phyloP scores from a whole-genome alignment of 2,113 vertebrate genomes.

The Hippolais icterina region DNA sequence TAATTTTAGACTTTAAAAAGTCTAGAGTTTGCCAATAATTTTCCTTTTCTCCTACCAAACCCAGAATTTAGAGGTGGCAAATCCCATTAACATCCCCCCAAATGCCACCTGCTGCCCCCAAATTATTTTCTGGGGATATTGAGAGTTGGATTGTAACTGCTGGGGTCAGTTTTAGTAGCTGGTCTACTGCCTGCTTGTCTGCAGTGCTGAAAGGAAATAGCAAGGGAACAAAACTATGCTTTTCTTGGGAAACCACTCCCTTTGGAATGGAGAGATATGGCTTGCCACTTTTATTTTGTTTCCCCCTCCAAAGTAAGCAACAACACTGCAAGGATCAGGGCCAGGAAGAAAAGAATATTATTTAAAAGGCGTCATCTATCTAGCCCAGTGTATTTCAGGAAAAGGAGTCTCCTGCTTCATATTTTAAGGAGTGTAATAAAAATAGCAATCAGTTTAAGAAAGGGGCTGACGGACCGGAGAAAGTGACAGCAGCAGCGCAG shows the following conservation, averaged over 20 bases:
- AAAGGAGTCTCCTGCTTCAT: constrained; percentile 61
- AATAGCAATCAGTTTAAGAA: constrained; percentile 56
- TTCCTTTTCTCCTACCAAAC: not conserved
- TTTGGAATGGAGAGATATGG: constrained; percentile 74
- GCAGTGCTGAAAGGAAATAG: constrained; percentile 68
- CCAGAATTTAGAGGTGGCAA: not conserved
- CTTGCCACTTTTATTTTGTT: constrained; percentile 72
- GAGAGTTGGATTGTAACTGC: not conserved
- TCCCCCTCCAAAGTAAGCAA: constrained; percentile 73
- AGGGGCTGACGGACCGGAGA: constrained; percentile 17
- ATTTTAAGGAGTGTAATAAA: constrained; percentile 60
- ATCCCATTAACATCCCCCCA: not conserved
- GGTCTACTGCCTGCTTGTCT: constrained; percentile 40
- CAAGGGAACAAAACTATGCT: constrained; percentile 72
- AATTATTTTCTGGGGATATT: not conserved
- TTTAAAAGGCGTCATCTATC: constrained; percentile 71
- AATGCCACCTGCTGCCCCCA: constrained; percentile 3
- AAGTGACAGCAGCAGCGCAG: constrained; percentile 6
- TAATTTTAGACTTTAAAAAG: not conserved
- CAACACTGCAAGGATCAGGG: constrained; percentile 60
- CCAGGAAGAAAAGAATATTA: constrained; percentile 66
- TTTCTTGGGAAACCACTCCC: constrained; percentile 81
- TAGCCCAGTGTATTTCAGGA: constrained; percentile 51
- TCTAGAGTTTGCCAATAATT: not conserved
- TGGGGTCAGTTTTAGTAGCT: not conserved